Percentiles rank a stretch among this genome's conserved stretches.
Conservation (phyloP, 2,113 vertebrate species). For the Ictidomys tridecemlineatus region DNA sequence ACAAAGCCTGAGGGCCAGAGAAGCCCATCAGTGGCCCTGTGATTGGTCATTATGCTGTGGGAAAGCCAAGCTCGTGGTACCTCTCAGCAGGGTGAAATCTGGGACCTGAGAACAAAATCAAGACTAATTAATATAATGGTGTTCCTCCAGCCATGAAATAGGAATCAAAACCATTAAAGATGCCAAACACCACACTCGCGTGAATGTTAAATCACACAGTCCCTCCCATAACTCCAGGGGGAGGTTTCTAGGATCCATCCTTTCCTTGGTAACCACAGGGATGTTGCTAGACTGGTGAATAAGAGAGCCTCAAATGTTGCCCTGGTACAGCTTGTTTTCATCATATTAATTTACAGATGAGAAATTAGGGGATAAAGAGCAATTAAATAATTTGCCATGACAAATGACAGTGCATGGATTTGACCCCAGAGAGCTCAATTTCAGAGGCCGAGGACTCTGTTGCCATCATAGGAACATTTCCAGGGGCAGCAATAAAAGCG, state of each 20-base stretch:
- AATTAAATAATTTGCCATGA: not conserved
- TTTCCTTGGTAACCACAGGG: not conserved
- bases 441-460: not conserved
- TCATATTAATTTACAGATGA: conserved; percentile 24
- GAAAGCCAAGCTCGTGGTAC: not conserved
- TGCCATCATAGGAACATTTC: not conserved
- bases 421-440: not conserved
- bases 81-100: not conserved
- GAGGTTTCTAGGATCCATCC: not conserved
- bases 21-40: not conserved
- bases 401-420: not conserved
- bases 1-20: not conserved
- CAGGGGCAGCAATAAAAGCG: not conserved
- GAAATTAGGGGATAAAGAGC: not conserved
- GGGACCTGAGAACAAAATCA: not conserved
- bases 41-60: not conserved
- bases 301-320: not conserved
- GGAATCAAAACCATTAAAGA: not conserved
- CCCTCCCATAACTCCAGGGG: not conserved
- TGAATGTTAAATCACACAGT: not conserved
- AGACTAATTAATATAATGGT: not conserved
- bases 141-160: not conserved
- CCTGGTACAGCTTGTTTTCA: not conserved
- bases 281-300: not conserved
- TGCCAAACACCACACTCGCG: not conserved